Evolutionary conservation across 2,888 invertebrate species (phyloP).

Genomic region (Eurytoma adleriae): DNA sequence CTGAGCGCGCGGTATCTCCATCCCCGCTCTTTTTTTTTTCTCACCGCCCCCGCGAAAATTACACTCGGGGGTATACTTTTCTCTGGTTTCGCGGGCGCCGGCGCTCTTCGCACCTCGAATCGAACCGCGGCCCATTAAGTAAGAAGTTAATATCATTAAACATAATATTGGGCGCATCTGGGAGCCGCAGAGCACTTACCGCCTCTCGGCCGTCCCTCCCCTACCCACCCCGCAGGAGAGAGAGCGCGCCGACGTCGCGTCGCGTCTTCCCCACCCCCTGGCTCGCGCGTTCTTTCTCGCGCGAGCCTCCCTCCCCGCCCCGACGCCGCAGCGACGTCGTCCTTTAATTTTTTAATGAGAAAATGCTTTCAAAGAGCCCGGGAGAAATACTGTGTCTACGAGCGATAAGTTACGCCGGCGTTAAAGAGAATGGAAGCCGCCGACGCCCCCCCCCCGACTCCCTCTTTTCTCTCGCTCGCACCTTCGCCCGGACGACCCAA

Average conservation of each 20-base stretch:
- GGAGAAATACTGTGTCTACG: constrained; percentile 74
- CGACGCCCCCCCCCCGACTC: constrained; percentile 37
- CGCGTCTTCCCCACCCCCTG: constrained; percentile 59
- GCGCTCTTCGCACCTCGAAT: constrained; percentile 73
- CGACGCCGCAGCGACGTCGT: constrained; percentile 59
- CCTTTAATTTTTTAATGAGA: constrained; percentile 80
- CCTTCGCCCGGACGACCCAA: not conserved
- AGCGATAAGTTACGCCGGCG: constrained; percentile 73
- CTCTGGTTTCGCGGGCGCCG: constrained; percentile 56
- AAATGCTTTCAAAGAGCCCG: constrained; percentile 81
- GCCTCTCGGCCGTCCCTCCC: constrained; percentile 56
- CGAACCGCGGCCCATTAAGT: constrained; percentile 76
- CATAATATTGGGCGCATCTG: constrained; percentile 77
- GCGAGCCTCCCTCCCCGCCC: constrained; percentile 46
- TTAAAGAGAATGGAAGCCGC: constrained; percentile 66
- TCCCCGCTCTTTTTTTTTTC: constrained; percentile 38
- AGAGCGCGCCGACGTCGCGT: constrained; percentile 55
- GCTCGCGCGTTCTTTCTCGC: constrained; percentile 28
- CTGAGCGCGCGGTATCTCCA: constrained; percentile 5
- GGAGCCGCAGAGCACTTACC: constrained; percentile 76
- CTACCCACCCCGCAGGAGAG: constrained; percentile 30
- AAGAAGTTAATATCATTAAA: constrained; percentile 77
- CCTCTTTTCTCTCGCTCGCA: constrained; percentile 42
- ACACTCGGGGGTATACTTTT: constrained; percentile 69
- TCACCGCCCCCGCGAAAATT: constrained; percentile 62